Evolutionary conservation across 2,888 invertebrate genomes (phyloP), one percentile per base, ranked within the genome.

Genomic region (Sisyra nigra): DNA sequence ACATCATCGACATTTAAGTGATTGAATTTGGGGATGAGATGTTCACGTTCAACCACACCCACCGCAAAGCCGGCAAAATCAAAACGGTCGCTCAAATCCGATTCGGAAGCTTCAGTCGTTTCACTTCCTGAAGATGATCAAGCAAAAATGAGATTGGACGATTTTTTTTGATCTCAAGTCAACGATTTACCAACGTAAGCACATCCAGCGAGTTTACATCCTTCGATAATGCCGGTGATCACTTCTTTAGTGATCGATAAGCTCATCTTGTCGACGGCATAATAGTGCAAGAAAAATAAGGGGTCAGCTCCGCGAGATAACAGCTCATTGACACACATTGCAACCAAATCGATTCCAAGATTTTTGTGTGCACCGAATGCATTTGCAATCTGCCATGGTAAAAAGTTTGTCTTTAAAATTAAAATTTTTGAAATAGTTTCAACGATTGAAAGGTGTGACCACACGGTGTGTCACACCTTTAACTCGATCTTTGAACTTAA

Each of bases 281-380:
- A 92, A 61, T 97, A 97, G 68, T 98, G 97, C 13, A 98, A 67
- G 65, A 98, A 97, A 52, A 89, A 94, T 50, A 98, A 70, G 0
- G 97, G 94, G 54, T 92, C 89, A 0, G 94, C 97, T 36, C 94
- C 96, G 47, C 92, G 86, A 50, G 92, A 91, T 40, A 98, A 66
- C 41, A 97, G 78, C 61, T 97, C 94, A 65, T 98, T 98, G 36
- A 89, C 94, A 57, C 94, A 94, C 92, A 96, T 94, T 3, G 96
- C 97, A 2, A 98, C 93, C 29, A 98, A 68, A 63, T 98, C 98
- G 52, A 88, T 82, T 1, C 97, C 97, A 43, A 97, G 76, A 0
- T 82, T 80, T 53, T 80, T 74, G 61, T 89, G 91, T 44, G 80
- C 73, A 11, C 76, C 71, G 56, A 78, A 74, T 46, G 73, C 72